phyloP scores from a whole-genome alignment of 2,797 vertebrate species.

The Falco berigora region DNA sequence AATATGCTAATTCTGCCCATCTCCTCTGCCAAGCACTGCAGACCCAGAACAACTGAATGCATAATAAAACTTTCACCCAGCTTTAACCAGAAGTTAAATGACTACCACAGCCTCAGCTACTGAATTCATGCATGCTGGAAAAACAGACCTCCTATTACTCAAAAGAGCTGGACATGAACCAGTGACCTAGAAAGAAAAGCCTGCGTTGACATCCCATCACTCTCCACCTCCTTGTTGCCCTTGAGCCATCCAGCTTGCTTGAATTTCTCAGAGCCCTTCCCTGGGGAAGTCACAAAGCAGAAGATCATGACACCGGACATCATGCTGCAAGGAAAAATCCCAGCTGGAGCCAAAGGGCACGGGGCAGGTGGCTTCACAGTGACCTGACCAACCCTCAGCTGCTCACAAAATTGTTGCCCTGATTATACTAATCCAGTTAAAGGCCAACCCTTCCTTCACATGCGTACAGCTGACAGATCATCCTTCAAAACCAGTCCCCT shows the following conservation, averaged over 20 bases:
- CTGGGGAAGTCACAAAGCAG: neutral
- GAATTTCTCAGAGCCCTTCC: neutral
- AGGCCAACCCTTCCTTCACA: neutral
- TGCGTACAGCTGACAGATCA: neutral
- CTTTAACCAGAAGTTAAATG: neutral
- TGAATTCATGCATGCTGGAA: neutral
- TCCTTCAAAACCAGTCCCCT: neutral
- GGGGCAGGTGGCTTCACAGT: neutral
- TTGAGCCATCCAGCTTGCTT: neutral
- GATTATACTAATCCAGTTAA: constrained; percentile 31
- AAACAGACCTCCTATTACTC: neutral
- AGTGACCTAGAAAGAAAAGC: constrained; percentile 13
- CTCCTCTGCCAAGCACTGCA: neutral
- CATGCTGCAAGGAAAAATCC: neutral
- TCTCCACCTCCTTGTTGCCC: neutral
- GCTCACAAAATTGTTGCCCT: constrained; percentile 1
- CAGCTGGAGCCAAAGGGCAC: neutral
- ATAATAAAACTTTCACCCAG: constrained; percentile 25
- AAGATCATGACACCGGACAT: neutral
- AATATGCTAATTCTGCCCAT: constrained; percentile 24
- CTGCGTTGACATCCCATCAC: neutral
- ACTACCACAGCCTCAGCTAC: neutral
- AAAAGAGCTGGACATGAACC: neutral
- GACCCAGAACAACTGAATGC: neutral
- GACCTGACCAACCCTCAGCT: neutral